Evolutionary conservation across 2,113 vertebrate species (phyloP).

Genomic region (Platanista minor): DNA sequence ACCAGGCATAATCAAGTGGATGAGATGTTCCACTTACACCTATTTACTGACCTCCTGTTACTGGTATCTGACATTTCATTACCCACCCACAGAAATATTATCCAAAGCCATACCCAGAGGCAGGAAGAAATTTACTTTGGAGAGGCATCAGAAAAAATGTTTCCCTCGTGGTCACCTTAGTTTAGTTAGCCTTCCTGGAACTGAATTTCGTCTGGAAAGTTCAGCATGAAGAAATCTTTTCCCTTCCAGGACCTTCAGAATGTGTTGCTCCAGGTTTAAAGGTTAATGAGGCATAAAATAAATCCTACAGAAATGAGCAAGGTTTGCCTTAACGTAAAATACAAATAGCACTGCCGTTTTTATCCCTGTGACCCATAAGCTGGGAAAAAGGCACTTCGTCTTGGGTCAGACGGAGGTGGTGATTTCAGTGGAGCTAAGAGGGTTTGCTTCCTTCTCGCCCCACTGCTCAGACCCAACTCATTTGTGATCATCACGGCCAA

Average conservation of each 20-base stretch:
- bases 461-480: slow-evolving; percentile 88
- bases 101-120: neutral
- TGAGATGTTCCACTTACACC: neutral
- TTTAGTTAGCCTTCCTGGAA: slow-evolving; percentile 45
- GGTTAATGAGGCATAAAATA: slow-evolving; percentile 55
- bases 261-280: slow-evolving; percentile 21
- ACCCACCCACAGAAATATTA: neutral
- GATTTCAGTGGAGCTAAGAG: neutral
- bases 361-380: neutral
- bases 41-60: neutral
- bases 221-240: slow-evolving; percentile 25
- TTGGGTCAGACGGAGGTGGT: neutral
- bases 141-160: neutral
- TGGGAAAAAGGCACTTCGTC: neutral
- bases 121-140: slow-evolving; percentile 45
- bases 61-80: neutral
- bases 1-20: neutral
- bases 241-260: slow-evolving; percentile 7
- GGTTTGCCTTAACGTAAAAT: slow-evolving; percentile 31
- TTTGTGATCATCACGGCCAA: slow-evolving; percentile 98
- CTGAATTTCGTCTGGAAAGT: slow-evolving; percentile 58
- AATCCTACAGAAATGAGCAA: slow-evolving; percentile 11
- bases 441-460: slow-evolving; percentile 25
- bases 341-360: neutral
- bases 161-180: neutral